Evolutionary conservation across 2,113 vertebrate species (phyloP).

Genomic region (Sporophila hypoxantha): DNA sequence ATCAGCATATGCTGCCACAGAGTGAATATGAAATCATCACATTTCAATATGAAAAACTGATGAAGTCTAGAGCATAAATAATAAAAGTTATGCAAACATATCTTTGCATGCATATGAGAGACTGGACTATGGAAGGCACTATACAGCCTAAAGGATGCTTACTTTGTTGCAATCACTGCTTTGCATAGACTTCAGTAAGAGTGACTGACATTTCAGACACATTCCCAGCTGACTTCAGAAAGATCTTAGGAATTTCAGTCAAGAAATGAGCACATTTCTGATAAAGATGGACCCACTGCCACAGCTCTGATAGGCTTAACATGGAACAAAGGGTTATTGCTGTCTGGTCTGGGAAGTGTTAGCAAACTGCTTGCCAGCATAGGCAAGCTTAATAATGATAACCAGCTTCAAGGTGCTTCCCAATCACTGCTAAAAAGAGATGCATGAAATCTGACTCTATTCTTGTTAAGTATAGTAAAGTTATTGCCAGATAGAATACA

Average conservation of each 20-base stretch:
- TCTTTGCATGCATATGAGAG: background rate
- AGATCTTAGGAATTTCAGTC: background rate
- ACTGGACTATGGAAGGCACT: background rate
- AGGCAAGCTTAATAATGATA: background rate
- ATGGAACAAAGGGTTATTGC: background rate
- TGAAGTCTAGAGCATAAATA: conserved; percentile 7
- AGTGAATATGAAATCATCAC: background rate
- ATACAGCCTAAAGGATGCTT: background rate
- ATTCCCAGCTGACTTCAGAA: background rate
- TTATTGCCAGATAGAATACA: background rate
- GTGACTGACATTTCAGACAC: background rate
- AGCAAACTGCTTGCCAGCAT: background rate
- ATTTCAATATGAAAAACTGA: conserved; percentile 15
- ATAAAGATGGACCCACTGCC: background rate
- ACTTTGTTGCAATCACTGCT: background rate
- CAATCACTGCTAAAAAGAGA: background rate
- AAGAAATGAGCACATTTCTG: background rate
- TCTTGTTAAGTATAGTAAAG: background rate
- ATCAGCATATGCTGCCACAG: background rate
- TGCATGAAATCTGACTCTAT: background rate
- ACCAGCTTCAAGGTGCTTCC: background rate
- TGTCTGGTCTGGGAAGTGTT: background rate
- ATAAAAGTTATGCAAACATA: background rate
- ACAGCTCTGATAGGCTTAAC: background rate
- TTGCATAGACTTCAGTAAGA: background rate